Conservation (phyloP, 2,113 vertebrate species). For the Ceyx cyanopectus region DNA sequence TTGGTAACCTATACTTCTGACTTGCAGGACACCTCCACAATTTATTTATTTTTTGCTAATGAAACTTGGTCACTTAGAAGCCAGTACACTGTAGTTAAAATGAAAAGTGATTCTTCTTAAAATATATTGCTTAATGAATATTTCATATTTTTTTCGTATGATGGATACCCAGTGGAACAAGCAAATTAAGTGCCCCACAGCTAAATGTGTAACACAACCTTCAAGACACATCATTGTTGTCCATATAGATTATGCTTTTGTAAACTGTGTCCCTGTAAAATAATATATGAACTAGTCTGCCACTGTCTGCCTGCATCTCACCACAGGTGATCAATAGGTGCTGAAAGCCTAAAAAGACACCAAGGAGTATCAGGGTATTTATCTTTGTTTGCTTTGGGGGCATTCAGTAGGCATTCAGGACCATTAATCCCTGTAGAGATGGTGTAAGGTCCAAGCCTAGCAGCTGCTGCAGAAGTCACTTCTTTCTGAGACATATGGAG, state of each 20-base stretch:
- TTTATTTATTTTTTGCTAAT: background rate
- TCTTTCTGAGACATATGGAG: background rate
- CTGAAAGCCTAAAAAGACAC: slow-evolving; percentile 32
- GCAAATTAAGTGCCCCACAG: background rate
- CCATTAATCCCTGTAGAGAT: background rate
- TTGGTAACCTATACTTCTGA: background rate
- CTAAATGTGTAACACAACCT: background rate
- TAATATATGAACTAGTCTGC: slow-evolving; percentile 5
- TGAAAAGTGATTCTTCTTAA: background rate
- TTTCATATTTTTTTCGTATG: background rate
- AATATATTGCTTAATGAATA: background rate
- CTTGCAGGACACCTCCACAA: background rate
- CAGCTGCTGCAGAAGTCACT: no score
- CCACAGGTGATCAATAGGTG: slow-evolving; percentile 19
- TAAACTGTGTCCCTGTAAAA: slow-evolving; percentile 11
- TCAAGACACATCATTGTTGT: background rate
- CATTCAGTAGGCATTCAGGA: background rate
- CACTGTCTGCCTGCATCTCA: slow-evolving; percentile 7
- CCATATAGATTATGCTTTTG: background rate
- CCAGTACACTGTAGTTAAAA: background rate
- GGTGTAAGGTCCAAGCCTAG: background rate
- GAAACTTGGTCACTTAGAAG: background rate
- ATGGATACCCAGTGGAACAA: background rate
- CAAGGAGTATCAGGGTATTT: background rate
- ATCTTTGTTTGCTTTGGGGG: background rate